Conservation (phyloP, 2,797 vertebrate genomes). For the Mastacembelus armatus region DNA sequence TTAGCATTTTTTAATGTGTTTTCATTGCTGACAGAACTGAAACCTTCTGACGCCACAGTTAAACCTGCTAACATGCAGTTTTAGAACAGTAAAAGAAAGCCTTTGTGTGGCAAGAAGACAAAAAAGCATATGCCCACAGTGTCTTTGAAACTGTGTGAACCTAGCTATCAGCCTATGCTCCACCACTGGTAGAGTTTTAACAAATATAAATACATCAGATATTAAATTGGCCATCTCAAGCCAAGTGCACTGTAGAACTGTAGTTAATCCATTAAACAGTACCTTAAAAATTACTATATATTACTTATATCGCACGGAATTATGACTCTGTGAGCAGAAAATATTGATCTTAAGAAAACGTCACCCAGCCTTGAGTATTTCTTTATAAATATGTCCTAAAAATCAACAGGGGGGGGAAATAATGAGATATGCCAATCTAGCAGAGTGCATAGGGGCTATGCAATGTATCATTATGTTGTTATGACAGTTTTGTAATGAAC, state of each 20-base stretch:
- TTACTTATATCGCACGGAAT: constrained; percentile 34
- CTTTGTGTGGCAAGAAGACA: constrained; percentile 13
- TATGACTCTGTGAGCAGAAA: not conserved
- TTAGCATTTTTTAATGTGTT: not conserved
- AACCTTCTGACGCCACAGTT: not conserved
- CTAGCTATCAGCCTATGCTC: constrained; percentile 34
- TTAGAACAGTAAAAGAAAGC: constrained; percentile 7
- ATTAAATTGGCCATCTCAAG: constrained; percentile 58
- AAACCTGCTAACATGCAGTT: not conserved
- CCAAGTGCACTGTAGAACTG: constrained; percentile 1
- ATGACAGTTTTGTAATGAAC: constrained; percentile 9
- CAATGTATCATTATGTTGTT: constrained; percentile 16
- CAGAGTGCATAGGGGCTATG: constrained; percentile 13
- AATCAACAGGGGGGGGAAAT: constrained; percentile 52
- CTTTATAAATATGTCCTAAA: constrained; percentile 21
- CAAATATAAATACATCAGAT: constrained; percentile 53
- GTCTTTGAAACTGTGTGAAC: constrained; percentile 43
- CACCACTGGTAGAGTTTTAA: constrained; percentile 41
- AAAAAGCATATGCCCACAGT: constrained; percentile 43
- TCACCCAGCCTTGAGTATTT: not conserved
- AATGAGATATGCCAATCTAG: constrained; percentile 49
- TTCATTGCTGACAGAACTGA: not conserved
- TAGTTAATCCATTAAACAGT: constrained; percentile 47
- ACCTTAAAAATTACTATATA: constrained; percentile 44
- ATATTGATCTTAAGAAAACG: constrained; percentile 10